Conservation (phyloP, 2,888 invertebrate genomes). For the Doris montereyensis region DNA sequence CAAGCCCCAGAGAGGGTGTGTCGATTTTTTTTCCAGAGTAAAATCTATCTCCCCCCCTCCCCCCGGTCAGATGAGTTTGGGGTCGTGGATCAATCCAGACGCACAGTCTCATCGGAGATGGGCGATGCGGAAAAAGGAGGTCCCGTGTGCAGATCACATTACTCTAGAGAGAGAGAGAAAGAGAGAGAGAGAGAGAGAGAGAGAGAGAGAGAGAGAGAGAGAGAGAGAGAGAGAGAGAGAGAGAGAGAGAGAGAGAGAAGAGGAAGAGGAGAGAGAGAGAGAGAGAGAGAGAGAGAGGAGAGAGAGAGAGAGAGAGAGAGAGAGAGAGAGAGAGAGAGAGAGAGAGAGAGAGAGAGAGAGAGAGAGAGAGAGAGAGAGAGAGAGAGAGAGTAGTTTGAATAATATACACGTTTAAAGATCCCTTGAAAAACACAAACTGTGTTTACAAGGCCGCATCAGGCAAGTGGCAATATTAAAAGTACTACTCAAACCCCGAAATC, state of each 20-base stretch:
- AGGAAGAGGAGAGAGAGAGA: not conserved
- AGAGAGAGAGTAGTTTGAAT: not conserved
- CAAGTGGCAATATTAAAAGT: too few species aligned
- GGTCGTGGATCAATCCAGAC: not conserved
- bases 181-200: slow-evolving; percentile 26
- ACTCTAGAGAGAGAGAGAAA: not conserved
- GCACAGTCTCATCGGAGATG: too few species aligned
- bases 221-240: slow-evolving; percentile 14
- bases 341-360: slow-evolving; percentile 18
- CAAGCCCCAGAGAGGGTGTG: too few species aligned
- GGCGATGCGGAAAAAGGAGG: too few species aligned
- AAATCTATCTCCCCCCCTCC: too few species aligned
- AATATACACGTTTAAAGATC: not conserved
- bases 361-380: slow-evolving; percentile 21
- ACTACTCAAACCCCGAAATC: too few species aligned
- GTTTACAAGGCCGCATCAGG: too few species aligned
- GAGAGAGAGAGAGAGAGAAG: slow-evolving; percentile 1
- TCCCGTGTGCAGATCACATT: too few species aligned
- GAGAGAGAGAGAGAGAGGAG: slow-evolving; percentile 20
- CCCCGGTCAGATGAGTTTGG: too few species aligned
- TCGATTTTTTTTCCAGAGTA: too few species aligned
- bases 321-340: not conserved
- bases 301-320: slow-evolving; percentile 1
- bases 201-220: slow-evolving; percentile 4
- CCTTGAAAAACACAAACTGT: too few species aligned